Percentiles rank a stretch among this genome's conserved stretches.
phyloP scores from a whole-genome alignment of 1,140 invertebrate genomes.

The Danaus melanippus region DNA sequence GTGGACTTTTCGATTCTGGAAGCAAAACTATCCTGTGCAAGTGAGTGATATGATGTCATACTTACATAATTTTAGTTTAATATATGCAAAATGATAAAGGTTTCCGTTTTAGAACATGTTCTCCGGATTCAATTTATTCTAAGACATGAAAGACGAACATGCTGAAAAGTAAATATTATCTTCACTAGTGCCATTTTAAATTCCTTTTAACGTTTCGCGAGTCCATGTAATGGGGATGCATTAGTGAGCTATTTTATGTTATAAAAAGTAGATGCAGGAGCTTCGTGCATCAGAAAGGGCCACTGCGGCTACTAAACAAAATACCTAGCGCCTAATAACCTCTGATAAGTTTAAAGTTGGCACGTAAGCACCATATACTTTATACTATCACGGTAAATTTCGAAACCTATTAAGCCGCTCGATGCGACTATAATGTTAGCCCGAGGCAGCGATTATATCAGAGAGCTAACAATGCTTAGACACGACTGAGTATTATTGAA shows the following conservation, averaged over 20 bases:
- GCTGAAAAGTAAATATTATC: too few species aligned
- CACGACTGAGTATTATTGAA: too few species aligned
- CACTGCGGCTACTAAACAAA: slow-evolving; percentile 36
- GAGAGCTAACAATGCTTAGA: slow-evolving; percentile 24
- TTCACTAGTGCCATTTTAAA: too few species aligned
- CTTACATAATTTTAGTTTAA: background rate
- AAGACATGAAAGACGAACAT: too few species aligned
- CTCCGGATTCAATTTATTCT: too few species aligned
- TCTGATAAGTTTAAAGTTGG: slow-evolving; percentile 49
- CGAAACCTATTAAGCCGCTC: slow-evolving; percentile 67
- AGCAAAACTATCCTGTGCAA: slow-evolving; percentile 58
- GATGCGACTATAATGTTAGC: slow-evolving; percentile 68
- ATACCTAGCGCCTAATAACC: slow-evolving; percentile 47
- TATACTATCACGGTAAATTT: slow-evolving; percentile 67
- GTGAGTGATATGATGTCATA: slow-evolving; percentile 35
- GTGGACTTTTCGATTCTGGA: slow-evolving; percentile 55
- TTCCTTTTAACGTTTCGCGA: background rate
- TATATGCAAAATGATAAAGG: background rate
- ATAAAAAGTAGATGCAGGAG: too few species aligned
- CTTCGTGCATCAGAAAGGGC: too few species aligned
- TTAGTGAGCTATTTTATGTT: too few species aligned
- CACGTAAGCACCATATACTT: slow-evolving; percentile 62
- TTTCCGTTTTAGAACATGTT: too few species aligned
- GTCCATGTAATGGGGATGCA: too few species aligned
- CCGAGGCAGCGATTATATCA: slow-evolving; percentile 65